Percentiles rank a stretch among this genome's conserved stretches.
These are phyloP conservation scores for Pituophis catenifer DNA, from an alignment of 2,113 vertebrate species.

Conservation along the genomic window DNA sequence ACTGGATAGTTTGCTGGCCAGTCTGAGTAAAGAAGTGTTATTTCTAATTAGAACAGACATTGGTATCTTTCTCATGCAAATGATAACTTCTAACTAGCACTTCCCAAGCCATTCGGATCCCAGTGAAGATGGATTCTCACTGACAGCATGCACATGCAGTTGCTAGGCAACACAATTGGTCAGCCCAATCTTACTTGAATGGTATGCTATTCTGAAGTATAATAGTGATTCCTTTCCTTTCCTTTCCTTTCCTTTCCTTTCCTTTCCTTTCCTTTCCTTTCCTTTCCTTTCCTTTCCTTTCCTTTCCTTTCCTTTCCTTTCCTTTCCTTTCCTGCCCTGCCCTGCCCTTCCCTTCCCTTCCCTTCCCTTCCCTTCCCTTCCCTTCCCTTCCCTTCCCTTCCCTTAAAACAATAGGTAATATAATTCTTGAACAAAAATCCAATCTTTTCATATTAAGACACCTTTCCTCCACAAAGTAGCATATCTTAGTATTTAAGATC, in stretches of 20 bases:
- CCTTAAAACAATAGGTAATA: slow-evolving; percentile 2
- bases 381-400: neutral
- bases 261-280: slow-evolving; percentile 12
- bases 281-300: neutral
- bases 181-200: slow-evolving; percentile 42
- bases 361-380: rapidly evolving
- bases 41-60: slow-evolving; percentile 57
- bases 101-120: slow-evolving; percentile 46
- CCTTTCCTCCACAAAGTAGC: neutral
- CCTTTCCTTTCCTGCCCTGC: rapidly evolving
- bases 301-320: too few relatives aligned
- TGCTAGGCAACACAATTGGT: slow-evolving; percentile 66
- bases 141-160: slow-evolving; percentile 53
- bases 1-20: slow-evolving; percentile 45
- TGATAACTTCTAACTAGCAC: slow-evolving; percentile 52
- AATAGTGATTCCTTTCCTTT: neutral
- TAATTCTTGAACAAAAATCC: slow-evolving; percentile 41
- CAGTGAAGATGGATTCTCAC: slow-evolving; percentile 36
- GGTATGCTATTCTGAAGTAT: slow-evolving; percentile 45
- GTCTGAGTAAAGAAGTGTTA: slow-evolving; percentile 51
- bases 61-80: slow-evolving; percentile 65
- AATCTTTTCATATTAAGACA: slow-evolving; percentile 29
- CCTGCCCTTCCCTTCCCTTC: neutral
- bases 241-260: neutral
- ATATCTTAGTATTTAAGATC: slow-evolving; percentile 47